These are phyloP conservation scores for Stylophora pistillata DNA, from an alignment of 64 coral and sea anemone genomes.

Conservation along the genomic window DNA sequence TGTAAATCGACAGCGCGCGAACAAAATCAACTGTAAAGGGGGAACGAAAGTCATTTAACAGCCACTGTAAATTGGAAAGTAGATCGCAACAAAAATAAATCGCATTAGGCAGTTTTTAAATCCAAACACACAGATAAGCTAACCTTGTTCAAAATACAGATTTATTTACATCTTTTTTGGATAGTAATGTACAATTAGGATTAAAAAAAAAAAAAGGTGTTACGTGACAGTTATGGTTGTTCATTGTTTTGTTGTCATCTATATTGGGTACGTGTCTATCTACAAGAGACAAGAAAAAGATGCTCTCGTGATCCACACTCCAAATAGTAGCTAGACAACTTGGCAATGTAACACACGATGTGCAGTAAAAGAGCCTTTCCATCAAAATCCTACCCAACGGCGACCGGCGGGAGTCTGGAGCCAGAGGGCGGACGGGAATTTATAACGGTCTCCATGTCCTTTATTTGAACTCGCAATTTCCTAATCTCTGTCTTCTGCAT, in stretches of 20 bases:
- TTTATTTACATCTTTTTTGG: constrained; percentile 33
- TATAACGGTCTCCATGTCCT: constrained; percentile 80
- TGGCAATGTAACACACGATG: neutral
- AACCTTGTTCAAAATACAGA: constrained; percentile 12
- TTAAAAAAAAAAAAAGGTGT: neutral
- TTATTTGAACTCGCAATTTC: constrained; percentile 90
- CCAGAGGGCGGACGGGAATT: constrained; percentile 83
- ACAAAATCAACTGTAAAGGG: too few relatives aligned
- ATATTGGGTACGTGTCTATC: neutral
- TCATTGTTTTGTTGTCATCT: neutral
- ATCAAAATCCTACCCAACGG: constrained; percentile 61
- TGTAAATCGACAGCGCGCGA: too few relatives aligned
- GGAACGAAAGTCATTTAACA: too few relatives aligned
- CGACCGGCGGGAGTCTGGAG: constrained; percentile 70
- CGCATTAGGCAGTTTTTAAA: neutral
- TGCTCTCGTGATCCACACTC: neutral
- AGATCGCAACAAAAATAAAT: too few relatives aligned
- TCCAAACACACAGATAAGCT: neutral
- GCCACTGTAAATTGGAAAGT: too few relatives aligned
- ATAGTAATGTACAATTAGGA: constrained; percentile 15
- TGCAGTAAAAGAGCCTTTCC: neutral
- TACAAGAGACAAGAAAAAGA: neutral
- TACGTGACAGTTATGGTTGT: neutral
- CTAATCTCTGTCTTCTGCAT: constrained; percentile 95
- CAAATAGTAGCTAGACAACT: neutral